Evolutionary conservation across 2,888 invertebrate species (phyloP), one percentile per base, ranked within the genome.

Genomic region (Lochmaea crataegi): DNA sequence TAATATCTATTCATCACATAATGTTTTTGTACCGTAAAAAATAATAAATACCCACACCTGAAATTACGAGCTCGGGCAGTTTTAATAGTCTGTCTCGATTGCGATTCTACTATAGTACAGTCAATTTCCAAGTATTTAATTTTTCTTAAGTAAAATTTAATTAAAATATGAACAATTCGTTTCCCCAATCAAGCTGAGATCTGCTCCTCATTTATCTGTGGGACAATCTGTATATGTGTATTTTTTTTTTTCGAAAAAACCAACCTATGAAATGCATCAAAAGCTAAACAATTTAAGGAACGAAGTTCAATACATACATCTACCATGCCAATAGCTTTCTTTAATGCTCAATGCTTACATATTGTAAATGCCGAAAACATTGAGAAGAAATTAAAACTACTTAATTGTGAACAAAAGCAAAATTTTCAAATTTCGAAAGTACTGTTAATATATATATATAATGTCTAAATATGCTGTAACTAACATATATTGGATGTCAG

Each of bases 341-440:
- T 74, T 68, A 71, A 71, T 74, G 74, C 71, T 71, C 68, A 74
- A 74, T 74, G 74, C 72, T 71, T 71, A 74, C 70, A 74, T 74
- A 65, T 51, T 51, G n/a, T 51, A 51, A 71, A 74, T 74, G 74
- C 74, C 68, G 74, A 68, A 64, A 74, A 74, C 74, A 74, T 74
- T 74, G 71, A 75, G 70, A 75, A 68, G 74, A 75, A 75, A 12
- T 70, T 70, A 74, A 73, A 75, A 75, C 74, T 78, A 76, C 76
- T 63, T 65, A 70, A 45, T 45, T 72, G 77, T 76, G 76, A 76
- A 78, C 75, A 75, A 68, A 75, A 76, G 73, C 73, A 71, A 75
- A 74, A 18, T 75, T 74, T 73, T 76, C 75, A 75, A 70, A 72
- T 68, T 72, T 65, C 53, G 71, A 72, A 77, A 74, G 76, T 76